Base-by-base conservation (phyloP, 2,797 vertebrate genomes). In the Prionace glauca region DNA sequence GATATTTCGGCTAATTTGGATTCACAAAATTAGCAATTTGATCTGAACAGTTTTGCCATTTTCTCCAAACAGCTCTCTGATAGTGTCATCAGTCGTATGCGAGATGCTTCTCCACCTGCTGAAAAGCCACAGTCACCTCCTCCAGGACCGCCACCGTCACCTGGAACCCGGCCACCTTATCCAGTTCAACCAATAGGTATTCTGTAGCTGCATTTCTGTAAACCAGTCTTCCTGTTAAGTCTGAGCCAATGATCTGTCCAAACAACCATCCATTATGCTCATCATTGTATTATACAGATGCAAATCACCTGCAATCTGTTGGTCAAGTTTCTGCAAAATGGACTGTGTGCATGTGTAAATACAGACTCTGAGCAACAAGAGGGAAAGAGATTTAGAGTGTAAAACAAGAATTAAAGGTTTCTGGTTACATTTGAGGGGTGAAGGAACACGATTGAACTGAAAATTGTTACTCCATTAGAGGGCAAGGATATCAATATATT, bases 21-120 rank as follows among this genome's bases (percentile, higher is more conserved):
- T 86, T 5, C 24, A 32, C 32, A 56, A 77, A 94, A 50, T 94
- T 45, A 41, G 29, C 12, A 45, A 74, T 4, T 45, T 95, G 3
- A 56, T 50, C 45, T 74, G 50, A 50, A 74, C 93, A 72, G 4
- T 74, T 74, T 26, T n/a, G 67, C 65, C 56, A 11, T 77, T 95
- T 95, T 74, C 5, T 88, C 96, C 96, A 97, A 97, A 72, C 97
- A 99, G 99, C 97, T 99, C 0, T 99, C 99, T 0, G 98, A 99
- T 96, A 99, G 98, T 95, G 98, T 99, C 97, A 99, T 99, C 96
- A 98, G 98, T 95, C 98, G 99, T 10, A 99, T 99, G 99, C 98
- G 98, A 97, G 99, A 99, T 72, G 97, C 98, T 0, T 97, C 96
- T 41, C 96, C 96, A 0, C 95, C 96, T 72, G 3, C 92, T 10